Conservation (phyloP, 1,140 invertebrate species). For the Drosophila sturtevanti region DNA sequence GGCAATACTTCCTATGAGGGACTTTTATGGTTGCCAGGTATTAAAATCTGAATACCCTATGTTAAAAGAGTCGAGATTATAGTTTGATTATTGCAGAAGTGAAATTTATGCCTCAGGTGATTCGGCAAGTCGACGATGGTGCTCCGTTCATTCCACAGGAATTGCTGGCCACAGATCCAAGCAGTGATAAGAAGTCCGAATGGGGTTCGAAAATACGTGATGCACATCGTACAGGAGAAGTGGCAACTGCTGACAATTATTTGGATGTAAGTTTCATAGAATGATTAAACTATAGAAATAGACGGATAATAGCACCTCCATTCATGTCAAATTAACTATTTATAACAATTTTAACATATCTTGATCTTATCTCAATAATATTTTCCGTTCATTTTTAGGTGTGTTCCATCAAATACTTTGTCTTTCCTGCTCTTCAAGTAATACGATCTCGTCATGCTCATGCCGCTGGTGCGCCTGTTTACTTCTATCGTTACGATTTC, state of each 20-base stretch:
- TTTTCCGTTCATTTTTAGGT: conserved; percentile 39
- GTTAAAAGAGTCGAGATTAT: neutral
- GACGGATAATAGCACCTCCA: no score
- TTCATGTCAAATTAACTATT: no score
- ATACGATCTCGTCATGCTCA: conserved; percentile 70
- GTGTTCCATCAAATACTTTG: conserved; percentile 74
- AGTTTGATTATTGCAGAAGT: conserved; percentile 35
- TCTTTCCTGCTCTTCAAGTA: conserved; percentile 79
- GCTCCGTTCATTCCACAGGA: conserved; percentile 64
- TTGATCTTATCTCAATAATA: neutral
- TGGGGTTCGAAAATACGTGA: conserved; percentile 53
- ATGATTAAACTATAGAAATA: no score
- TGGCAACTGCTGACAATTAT: conserved; percentile 60
- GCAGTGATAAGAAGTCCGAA: conserved; percentile 40
- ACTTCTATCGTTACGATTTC: conserved; percentile 83
- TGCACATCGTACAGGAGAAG: conserved; percentile 56
- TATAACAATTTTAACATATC: no score
- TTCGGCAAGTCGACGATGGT: conserved; percentile 56
- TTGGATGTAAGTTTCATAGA: conserved; percentile 59
- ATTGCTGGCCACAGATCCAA: conserved; percentile 33
- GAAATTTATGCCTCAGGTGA: conserved; percentile 42
- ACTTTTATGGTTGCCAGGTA: conserved; percentile 66
- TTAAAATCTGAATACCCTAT: neutral
- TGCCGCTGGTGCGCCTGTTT: conserved; percentile 79
- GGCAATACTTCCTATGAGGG: conserved; percentile 82